Evolutionary conservation across 2,113 vertebrate species (phyloP).

Genomic region (Aspidoscelis tigris): DNA sequence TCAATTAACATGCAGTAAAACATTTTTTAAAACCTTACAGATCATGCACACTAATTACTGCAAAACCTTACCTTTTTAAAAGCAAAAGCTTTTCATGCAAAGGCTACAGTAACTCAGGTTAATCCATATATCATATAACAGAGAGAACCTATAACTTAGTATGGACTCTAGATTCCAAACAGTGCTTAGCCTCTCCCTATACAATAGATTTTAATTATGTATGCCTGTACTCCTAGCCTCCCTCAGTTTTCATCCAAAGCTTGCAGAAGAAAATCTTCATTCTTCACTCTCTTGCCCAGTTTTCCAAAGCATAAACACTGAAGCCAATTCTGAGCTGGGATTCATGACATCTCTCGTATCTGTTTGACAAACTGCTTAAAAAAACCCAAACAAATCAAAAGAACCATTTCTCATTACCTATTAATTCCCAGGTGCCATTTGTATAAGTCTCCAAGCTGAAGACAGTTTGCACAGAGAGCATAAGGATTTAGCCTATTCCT

Average conservation of each 20-base stretch:
- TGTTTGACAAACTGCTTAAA: fast-evolving
- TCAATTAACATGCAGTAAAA: background rate
- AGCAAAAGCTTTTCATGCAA: no score
- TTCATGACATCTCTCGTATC: background rate
- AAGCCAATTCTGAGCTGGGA: background rate
- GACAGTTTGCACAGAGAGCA: background rate
- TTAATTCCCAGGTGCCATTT: background rate
- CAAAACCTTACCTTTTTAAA: no score
- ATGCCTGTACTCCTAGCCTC: background rate
- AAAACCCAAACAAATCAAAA: background rate
- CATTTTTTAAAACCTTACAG: no score
- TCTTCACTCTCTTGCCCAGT: background rate
- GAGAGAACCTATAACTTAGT: no score
- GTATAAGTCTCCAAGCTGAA: background rate
- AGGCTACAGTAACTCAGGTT: no score
- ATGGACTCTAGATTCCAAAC: background rate
- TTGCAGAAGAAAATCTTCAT: background rate
- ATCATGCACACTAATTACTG: no score
- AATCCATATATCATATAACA: no score
- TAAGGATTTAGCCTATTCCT: background rate
- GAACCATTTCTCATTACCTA: background rate
- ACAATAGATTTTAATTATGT: background rate
- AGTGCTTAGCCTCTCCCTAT: background rate
- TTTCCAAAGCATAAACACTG: background rate
- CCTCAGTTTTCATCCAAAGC: background rate